These are phyloP conservation scores for Sipunculus nudus DNA, from an alignment of 2,888 invertebrate genomes.

Conservation along the genomic window DNA sequence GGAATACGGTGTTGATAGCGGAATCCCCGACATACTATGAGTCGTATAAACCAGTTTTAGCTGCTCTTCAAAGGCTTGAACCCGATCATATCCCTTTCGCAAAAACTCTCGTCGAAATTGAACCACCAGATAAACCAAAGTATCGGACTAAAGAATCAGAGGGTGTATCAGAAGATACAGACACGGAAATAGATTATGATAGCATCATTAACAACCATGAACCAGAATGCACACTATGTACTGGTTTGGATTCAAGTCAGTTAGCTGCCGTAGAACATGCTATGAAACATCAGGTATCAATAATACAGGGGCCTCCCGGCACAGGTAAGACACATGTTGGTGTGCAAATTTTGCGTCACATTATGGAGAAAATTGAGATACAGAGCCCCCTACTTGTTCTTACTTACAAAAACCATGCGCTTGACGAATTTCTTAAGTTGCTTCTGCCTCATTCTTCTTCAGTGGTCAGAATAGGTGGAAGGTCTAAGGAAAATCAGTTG, in stretches of 20 bases:
- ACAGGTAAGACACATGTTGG: conserved; percentile 84
- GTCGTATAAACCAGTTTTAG: conserved; percentile 78
- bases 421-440: conserved; percentile 32
- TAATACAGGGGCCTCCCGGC: conserved; percentile 87
- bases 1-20: conserved; percentile 70
- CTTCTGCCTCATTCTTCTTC: conserved; percentile 2
- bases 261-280: conserved; percentile 75
- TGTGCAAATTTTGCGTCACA: conserved; percentile 72
- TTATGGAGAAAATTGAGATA: neutral
- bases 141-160: conserved; percentile 59
- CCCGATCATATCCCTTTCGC: conserved; percentile 74
- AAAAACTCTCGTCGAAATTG: conserved; percentile 74
- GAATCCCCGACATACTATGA: conserved; percentile 82
- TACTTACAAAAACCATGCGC: conserved; percentile 36
- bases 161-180: no score
- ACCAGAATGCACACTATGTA: no score
- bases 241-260: conserved; percentile 77
- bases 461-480: conserved; percentile 26
- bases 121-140: conserved; percentile 44
- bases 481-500: conserved; percentile 13
- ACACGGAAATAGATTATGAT: no score
- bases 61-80: conserved; percentile 73
- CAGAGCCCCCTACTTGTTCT: conserved; percentile 25
- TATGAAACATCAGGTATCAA: conserved; percentile 76
- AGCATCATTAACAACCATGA: no score